These are phyloP conservation scores for Pollimyrus isidori DNA, from an alignment of 2,113 vertebrate species.

Conservation along the genomic window DNA sequence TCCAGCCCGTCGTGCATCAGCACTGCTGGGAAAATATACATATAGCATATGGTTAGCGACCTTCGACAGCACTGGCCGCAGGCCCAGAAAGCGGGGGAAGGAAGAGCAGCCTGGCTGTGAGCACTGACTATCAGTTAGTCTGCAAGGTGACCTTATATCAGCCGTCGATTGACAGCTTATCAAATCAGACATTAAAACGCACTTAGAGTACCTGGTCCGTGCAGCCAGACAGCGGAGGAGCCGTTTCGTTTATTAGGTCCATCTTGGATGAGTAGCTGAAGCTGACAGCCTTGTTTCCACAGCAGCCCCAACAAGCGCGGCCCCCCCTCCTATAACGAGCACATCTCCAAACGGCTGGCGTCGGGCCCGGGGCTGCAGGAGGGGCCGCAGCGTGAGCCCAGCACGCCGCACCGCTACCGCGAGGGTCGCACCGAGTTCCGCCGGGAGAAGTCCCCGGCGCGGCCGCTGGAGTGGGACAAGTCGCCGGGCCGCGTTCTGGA, in stretches of 20 bases:
- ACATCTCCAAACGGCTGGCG: constrained; percentile 94
- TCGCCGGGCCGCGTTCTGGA: constrained; percentile 80
- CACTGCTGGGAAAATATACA: not conserved
- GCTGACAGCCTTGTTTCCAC: constrained; percentile 16
- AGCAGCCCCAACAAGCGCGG: constrained; percentile 93
- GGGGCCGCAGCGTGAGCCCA: constrained; percentile 74
- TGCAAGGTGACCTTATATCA: not conserved
- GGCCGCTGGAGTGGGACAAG: constrained; percentile 86
- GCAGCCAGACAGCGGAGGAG: not conserved
- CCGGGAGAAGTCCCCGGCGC: constrained; percentile 83
- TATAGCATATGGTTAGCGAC: not conserved
- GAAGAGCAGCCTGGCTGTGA: not conserved
- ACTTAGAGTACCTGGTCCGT: not conserved
- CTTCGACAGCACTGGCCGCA: not conserved
- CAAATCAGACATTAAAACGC: not conserved
- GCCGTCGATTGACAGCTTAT: not conserved
- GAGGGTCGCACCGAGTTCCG: constrained; percentile 89
- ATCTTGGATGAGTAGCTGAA: not conserved
- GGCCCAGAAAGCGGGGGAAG: not conserved
- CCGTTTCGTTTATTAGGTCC: not conserved
- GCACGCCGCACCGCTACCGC: constrained; percentile 89
- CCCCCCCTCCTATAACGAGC: constrained; percentile 94
- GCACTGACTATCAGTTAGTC: not conserved
- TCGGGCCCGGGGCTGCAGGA: constrained; percentile 74
- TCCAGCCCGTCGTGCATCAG: not conserved